Conservation (phyloP, 2,888 invertebrate species). For the Diarsia brunnea region DNA sequence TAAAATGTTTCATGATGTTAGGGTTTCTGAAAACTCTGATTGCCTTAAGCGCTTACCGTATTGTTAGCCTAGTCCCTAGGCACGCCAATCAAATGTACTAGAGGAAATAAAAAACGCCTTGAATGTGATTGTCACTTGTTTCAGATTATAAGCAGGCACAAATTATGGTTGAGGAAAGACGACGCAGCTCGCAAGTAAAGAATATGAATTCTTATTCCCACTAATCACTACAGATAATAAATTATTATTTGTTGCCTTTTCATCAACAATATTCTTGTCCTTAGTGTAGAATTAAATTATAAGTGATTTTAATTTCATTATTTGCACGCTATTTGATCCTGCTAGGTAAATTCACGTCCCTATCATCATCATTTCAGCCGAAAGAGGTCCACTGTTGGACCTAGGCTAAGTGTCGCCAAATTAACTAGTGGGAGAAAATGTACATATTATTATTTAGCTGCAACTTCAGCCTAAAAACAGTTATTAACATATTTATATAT, state of each 20-base stretch:
- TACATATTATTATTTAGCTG: neutral
- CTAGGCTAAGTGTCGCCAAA: too few relatives aligned
- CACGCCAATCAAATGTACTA: neutral
- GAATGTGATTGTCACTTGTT: neutral
- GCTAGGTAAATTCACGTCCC: too few relatives aligned
- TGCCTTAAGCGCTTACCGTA: too few relatives aligned
- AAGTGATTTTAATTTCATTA: neutral
- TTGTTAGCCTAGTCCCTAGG: too few relatives aligned
- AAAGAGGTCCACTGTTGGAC: too few relatives aligned
- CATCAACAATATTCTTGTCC: neutral
- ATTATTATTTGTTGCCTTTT: neutral
- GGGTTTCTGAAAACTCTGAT: neutral
- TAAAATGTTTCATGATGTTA: neutral
- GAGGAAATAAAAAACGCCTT: neutral
- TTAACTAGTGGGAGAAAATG: too few relatives aligned
- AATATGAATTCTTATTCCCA: neutral
- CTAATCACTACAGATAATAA: neutral
- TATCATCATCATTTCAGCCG: too few relatives aligned
- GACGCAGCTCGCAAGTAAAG: neutral
- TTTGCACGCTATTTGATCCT: neutral
- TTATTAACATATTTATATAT: neutral
- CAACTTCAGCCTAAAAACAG: neutral
- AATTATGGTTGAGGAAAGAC: neutral
- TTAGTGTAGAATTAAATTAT: neutral
- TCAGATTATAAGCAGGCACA: neutral